A percentile compares a stretch with the other conserved stretches of the same genome.
These are phyloP conservation scores for Pachyseris speciosa DNA, from an alignment of 64 coral and sea anemone species.

Conservation along the genomic window DNA sequence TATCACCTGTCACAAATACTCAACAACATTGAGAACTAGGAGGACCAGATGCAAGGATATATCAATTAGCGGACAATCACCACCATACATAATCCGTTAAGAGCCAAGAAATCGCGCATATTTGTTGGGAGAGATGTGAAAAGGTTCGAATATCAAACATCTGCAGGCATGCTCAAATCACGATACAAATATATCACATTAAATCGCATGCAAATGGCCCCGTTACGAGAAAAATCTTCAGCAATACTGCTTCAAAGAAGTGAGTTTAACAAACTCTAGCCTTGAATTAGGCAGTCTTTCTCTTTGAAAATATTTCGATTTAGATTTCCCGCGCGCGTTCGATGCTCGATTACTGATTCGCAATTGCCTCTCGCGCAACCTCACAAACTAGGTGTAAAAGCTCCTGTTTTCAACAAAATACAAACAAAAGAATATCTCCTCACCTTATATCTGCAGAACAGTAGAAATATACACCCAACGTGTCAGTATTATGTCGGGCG, in stretches of 20 bases:
- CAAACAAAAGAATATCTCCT: neutral
- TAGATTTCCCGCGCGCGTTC: slow-evolving; percentile 28
- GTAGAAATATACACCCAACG: neutral
- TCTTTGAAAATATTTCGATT: neutral
- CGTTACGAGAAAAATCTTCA: neutral
- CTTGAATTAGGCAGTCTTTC: neutral
- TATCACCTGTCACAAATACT: neutral
- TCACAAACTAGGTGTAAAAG: neutral
- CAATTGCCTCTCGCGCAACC: neutral
- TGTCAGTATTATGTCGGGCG: neutral
- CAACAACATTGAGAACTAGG: neutral
- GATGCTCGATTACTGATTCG: neutral
- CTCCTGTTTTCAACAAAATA: neutral
- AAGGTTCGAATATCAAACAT: neutral
- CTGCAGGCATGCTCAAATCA: neutral
- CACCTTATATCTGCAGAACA: neutral
- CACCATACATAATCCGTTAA: neutral
- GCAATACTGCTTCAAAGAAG: neutral
- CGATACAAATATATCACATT: neutral
- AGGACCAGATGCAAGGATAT: neutral
- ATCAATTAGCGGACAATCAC: slow-evolving; percentile 6
- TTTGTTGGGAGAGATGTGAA: neutral
- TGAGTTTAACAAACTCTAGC: neutral
- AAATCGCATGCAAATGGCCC: neutral
- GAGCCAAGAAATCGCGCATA: neutral